Percentiles rank a stretch among this genome's conserved stretches.
These are phyloP conservation scores for Masnerella sp. DNA, from an alignment of 2,888 invertebrate genomes.

Conservation along the genomic window DNA sequence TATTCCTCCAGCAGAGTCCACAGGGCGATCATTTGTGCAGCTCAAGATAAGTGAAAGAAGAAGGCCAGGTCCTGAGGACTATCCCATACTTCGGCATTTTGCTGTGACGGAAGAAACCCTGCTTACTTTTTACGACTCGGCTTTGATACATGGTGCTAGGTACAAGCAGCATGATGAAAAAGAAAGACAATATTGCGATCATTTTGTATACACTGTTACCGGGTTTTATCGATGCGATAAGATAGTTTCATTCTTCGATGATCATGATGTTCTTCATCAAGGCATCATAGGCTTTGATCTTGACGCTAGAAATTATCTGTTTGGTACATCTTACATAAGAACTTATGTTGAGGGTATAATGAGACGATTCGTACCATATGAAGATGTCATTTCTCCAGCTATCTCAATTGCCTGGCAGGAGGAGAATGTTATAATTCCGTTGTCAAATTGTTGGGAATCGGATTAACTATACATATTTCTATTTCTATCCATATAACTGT, in stretches of 20 bases:
- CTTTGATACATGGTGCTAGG: slow-evolving; percentile 2
- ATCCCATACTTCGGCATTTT: background rate
- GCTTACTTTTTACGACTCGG: background rate
- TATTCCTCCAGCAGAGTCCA: slow-evolving; percentile 5
- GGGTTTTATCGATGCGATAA: background rate
- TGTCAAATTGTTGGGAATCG: background rate
- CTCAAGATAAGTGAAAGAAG: background rate
- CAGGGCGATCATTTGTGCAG: slow-evolving; percentile 4
- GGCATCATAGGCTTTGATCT: background rate
- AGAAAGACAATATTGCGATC: background rate
- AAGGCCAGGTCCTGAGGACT: background rate
- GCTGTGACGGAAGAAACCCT: background rate
- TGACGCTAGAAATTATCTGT: background rate
- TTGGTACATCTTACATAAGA: slow-evolving; percentile 1
- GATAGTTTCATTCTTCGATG: background rate
- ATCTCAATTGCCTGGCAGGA: background rate
- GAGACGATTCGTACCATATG: background rate
- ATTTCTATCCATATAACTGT: too few species aligned
- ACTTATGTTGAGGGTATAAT: background rate
- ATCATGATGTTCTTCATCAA: background rate
- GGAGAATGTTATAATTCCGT: background rate
- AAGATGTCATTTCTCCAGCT: background rate
- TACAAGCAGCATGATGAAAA: background rate
- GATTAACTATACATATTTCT: too few species aligned
- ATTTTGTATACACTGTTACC: background rate